Conservation (phyloP, 37 sponge, comb jelly and placozoan species). For the Agelas oroides region DNA sequence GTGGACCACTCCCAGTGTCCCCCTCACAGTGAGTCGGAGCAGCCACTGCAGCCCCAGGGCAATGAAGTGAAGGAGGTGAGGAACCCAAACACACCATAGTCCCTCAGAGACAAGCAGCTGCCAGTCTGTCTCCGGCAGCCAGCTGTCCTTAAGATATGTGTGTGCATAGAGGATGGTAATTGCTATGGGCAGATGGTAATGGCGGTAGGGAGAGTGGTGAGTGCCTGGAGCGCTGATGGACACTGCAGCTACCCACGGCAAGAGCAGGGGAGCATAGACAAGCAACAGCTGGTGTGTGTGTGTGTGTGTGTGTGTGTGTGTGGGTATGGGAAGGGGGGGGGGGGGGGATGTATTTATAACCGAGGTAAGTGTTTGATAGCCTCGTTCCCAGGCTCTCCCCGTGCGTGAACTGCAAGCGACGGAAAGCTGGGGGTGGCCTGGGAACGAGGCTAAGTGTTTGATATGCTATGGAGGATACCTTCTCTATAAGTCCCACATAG, state of each 20-base stretch:
- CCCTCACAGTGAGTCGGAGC: not conserved
- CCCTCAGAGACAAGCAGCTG: not conserved
- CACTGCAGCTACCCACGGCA: conserved; percentile 56
- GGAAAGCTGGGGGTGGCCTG: too few relatives aligned
- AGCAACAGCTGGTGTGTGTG: conserved; percentile 2
- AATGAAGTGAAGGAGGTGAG: conserved; percentile 34
- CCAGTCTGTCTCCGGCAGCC: conserved; percentile 12
- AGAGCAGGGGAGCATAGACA: conserved; percentile 43
- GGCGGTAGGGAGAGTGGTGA: too few relatives aligned
- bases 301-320: not conserved
- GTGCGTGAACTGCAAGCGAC: too few relatives aligned
- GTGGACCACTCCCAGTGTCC: not conserved
- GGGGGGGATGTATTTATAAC: too few relatives aligned
- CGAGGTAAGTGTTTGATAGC: too few relatives aligned
- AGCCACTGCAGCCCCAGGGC: conserved; percentile 2
- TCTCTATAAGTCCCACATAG: too few relatives aligned
- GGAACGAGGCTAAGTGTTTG: too few relatives aligned
- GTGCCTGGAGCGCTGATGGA: not conserved
- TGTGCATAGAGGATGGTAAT: not conserved
- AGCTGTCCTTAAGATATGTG: not conserved
- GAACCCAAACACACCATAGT: conserved; percentile 37
- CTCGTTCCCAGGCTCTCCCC: too few relatives aligned
- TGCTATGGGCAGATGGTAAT: too few relatives aligned
- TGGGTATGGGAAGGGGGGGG: not conserved
- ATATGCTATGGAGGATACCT: too few relatives aligned